These are phyloP conservation scores for Papilio demoleus DNA, from an alignment of 2,888 invertebrate species.

Conservation along the genomic window DNA sequence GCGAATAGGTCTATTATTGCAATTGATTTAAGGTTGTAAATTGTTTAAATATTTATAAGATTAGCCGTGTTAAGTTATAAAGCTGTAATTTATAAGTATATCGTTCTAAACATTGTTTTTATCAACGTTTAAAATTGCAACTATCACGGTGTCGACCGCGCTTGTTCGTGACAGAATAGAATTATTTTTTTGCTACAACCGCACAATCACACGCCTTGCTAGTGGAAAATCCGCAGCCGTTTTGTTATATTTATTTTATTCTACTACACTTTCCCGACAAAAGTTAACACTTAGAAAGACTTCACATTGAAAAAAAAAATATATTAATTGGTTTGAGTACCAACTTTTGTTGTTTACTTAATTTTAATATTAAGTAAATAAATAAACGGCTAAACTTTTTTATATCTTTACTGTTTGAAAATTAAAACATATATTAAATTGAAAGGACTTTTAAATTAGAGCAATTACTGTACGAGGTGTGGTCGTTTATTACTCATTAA, in stretches of 20 bases:
- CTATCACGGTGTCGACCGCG: conserved; percentile 37
- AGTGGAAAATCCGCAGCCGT: conserved; percentile 45
- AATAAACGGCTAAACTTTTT: too few relatives aligned
- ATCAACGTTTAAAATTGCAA: conserved; percentile 42
- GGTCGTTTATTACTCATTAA: conserved; percentile 8
- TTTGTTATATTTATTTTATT: conserved; percentile 60
- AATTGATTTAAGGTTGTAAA: background rate
- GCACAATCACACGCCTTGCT: conserved; percentile 43
- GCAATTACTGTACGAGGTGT: background rate
- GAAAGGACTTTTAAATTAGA: background rate
- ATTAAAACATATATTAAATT: background rate
- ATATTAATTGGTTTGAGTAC: background rate
- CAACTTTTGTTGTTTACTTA: too few relatives aligned
- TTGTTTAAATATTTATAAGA: conserved; percentile 2
- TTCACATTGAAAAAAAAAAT: too few relatives aligned
- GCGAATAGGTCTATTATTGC: too few relatives aligned
- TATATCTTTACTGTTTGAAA: too few relatives aligned
- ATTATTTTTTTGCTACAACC: conserved; percentile 57
- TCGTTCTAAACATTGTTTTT: conserved; percentile 30
- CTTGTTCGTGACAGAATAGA: conserved; percentile 41
- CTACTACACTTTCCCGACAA: conserved; percentile 52
- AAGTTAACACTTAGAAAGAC: conserved; percentile 44
- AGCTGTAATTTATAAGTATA: background rate
- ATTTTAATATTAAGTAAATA: too few relatives aligned
- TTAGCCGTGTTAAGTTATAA: background rate